phyloP scores from a whole-genome alignment of 1,140 invertebrate genomes.

The Liolophura sinensis region DNA sequence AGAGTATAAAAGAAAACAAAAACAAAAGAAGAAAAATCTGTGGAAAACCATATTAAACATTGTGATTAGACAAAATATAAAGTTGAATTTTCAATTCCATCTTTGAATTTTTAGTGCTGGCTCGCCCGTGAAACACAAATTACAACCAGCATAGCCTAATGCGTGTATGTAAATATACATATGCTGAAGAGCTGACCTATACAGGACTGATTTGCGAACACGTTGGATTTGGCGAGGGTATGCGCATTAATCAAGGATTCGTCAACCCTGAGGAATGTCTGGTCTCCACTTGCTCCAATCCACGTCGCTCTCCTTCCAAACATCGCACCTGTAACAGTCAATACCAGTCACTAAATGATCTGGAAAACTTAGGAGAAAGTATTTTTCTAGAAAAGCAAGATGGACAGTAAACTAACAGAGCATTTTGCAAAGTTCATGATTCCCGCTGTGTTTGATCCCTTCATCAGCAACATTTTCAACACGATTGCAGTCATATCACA shows the following conservation, averaged over 20 bases:
- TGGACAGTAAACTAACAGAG: too few relatives aligned
- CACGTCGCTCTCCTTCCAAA: conserved; percentile 81
- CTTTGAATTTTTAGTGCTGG: neutral
- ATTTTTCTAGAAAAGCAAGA: too few relatives aligned
- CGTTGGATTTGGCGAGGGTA: conserved; percentile 80
- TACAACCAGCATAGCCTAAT: neutral
- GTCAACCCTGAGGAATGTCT: conserved; percentile 93
- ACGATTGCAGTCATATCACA: too few relatives aligned
- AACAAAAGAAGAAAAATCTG: too few relatives aligned
- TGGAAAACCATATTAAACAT: too few relatives aligned
- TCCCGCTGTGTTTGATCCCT: too few relatives aligned
- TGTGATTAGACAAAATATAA: conserved; percentile 1
- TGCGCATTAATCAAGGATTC: conserved; percentile 89
- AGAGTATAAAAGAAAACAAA: too few relatives aligned
- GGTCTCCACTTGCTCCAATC: conserved; percentile 91
- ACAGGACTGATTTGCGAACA: conserved; percentile 84
- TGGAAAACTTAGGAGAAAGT: too few relatives aligned
- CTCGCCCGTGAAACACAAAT: too few relatives aligned
- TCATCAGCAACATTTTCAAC: too few relatives aligned
- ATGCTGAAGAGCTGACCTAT: conserved; percentile 69
- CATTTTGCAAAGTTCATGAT: too few relatives aligned
- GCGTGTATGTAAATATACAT: neutral
- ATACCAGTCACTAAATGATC: neutral
- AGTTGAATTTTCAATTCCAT: neutral
- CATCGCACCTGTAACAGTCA: conserved; percentile 60